A percentile compares a stretch with the other conserved stretches of the same genome.
phyloP scores from a whole-genome alignment of 1,140 invertebrate species.

The Hylyphantes graminicola region DNA sequence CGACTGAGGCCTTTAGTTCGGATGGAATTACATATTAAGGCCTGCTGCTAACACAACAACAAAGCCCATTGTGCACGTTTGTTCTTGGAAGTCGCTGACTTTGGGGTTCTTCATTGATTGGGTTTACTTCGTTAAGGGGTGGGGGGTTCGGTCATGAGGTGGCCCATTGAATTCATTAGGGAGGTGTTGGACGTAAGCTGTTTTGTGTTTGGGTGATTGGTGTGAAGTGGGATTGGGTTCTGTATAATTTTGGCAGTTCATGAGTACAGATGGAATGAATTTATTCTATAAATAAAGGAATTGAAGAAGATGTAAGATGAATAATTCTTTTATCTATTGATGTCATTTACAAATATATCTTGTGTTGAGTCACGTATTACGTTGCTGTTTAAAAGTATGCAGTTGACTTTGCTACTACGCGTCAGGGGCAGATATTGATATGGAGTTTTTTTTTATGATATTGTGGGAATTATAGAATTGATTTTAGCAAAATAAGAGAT shows the following conservation, averaged over 20 bases:
- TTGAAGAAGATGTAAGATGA: no score
- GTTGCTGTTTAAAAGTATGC: no score
- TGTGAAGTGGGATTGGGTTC: not conserved
- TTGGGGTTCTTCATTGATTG: not conserved
- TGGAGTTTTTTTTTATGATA: no score
- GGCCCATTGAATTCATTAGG: not conserved
- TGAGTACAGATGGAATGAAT: not conserved
- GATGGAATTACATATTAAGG: slow-evolving; percentile 27
- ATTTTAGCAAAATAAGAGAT: no score
- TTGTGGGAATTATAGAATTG: no score
- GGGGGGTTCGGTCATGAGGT: not conserved
- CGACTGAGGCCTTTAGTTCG: not conserved
- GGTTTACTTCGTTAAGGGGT: not conserved
- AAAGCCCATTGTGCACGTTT: not conserved
- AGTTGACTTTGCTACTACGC: no score
- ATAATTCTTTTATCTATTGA: no score
- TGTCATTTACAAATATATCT: no score
- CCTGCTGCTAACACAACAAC: slow-evolving; percentile 3
- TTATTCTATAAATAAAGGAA: no score
- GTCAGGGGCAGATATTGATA: no score
- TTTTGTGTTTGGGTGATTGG: not conserved
- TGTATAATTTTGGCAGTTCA: not conserved
- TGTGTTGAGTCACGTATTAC: no score
- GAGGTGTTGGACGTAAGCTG: not conserved
- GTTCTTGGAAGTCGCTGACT: not conserved